Conservation (phyloP, 2,888 invertebrate genomes). For the Sialis lutaria region DNA sequence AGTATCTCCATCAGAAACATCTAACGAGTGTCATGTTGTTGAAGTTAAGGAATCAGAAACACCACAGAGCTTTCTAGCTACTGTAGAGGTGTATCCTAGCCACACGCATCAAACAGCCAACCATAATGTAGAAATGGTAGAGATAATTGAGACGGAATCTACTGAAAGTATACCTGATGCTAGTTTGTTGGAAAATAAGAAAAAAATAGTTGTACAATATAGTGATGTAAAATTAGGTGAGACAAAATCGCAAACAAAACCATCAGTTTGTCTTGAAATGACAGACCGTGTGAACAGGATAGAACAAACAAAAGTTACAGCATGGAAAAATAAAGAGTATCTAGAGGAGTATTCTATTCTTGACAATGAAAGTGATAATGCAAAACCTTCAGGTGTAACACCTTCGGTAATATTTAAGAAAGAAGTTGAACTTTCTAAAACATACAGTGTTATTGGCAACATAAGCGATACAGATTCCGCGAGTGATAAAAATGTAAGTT, state of each 20-base stretch:
- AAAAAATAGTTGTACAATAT: constrained; percentile 7
- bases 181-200: constrained; percentile 5
- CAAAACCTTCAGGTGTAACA: not conserved
- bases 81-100: constrained; percentile 17
- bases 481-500: constrained; percentile 3
- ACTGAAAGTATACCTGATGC: constrained; percentile 5
- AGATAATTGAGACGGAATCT: constrained; percentile 26
- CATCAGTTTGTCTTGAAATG: constrained; percentile 11
- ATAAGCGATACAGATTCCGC: constrained; percentile 7
- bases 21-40: constrained; percentile 37
- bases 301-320: constrained; percentile 15
- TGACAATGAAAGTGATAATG: constrained; percentile 10
- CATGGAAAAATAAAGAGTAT: constrained; percentile 12
- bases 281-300: constrained; percentile 15
- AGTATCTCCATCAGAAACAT: constrained; percentile 6
- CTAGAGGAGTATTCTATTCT: constrained; percentile 21
- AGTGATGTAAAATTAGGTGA: not conserved
- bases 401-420: constrained; percentile 7
- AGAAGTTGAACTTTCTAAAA: constrained; percentile 16
- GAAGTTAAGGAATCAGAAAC: constrained; percentile 54
- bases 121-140: constrained; percentile 30
- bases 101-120: not conserved
- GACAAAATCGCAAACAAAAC: not conserved
- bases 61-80: constrained; percentile 40
- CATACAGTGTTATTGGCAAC: constrained; percentile 16